These are phyloP conservation scores for Speoplatyrhinus poulsoni DNA, from an alignment of 2,113 vertebrate species.

Conservation along the genomic window DNA sequence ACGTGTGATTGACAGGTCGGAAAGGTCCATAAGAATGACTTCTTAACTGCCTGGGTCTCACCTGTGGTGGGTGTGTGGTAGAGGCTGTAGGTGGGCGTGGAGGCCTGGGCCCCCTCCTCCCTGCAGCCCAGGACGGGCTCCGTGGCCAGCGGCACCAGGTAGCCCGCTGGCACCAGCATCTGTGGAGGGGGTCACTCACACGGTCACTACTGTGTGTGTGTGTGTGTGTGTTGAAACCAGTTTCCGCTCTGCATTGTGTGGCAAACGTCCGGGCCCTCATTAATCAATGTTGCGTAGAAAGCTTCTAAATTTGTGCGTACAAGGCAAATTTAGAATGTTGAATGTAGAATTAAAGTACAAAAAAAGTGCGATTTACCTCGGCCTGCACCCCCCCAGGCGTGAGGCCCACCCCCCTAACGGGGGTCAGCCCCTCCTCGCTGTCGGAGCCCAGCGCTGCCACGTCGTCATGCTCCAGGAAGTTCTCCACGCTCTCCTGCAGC, in stretches of 20 bases:
- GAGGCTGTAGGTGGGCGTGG: conserved; percentile 76
- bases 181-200: conserved; percentile 54
- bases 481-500: conserved; percentile 68
- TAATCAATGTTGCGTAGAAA: too few relatives aligned
- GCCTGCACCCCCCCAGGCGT: conserved; percentile 60
- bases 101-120: conserved; percentile 71
- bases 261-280: conserved; percentile 83
- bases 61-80: conserved; percentile 85
- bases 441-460: conserved; percentile 54
- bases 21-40: too few relatives aligned
- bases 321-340: too few relatives aligned
- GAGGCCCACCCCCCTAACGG: conserved; percentile 61
- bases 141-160: conserved; percentile 88
- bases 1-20: too few relatives aligned
- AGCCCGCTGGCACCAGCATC: conserved; percentile 87
- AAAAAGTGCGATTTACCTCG: conserved; percentile 53
- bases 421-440: conserved; percentile 57
- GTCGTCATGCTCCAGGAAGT: conserved; percentile 71
- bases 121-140: conserved; percentile 73
- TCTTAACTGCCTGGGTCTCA: conserved; percentile 16
- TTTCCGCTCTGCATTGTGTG: conserved; percentile 92
- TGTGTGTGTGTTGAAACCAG: conserved; percentile 77
- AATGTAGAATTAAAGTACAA: too few relatives aligned
- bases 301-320: too few relatives aligned
- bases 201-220: neutral